Percentiles rank a stretch among this genome's conserved stretches.
Evolutionary conservation across 2,113 vertebrate species (phyloP).

Genomic region (Pandion haliaetus): DNA sequence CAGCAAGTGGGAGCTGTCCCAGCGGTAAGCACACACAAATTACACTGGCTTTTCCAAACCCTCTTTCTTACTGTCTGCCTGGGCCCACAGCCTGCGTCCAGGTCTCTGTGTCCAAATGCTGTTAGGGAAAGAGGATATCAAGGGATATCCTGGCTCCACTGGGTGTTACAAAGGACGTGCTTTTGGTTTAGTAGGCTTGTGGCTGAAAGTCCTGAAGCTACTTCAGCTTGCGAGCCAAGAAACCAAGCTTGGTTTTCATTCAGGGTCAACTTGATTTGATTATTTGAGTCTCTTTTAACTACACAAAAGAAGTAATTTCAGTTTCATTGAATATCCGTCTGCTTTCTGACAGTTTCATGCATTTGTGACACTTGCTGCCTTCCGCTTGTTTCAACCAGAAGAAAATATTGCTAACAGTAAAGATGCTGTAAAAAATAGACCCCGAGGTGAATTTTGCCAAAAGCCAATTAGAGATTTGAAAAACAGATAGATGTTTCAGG

Average conservation of each 20-base stretch:
- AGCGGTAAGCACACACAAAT: background rate
- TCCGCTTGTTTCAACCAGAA: background rate
- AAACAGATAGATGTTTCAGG: background rate
- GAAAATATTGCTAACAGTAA: background rate
- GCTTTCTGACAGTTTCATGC: background rate
- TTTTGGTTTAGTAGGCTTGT: background rate
- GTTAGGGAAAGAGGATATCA: background rate
- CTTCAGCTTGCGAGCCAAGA: background rate
- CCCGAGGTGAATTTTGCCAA: background rate
- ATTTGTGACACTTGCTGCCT: background rate
- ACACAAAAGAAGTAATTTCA: background rate
- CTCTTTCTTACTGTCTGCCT: background rate
- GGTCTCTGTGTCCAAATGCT: background rate
- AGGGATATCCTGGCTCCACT: background rate
- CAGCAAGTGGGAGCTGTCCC: background rate
- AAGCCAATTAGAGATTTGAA: conserved; percentile 3
- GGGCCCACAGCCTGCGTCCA: background rate
- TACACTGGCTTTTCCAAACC: background rate
- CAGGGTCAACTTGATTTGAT: background rate
- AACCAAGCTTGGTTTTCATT: background rate
- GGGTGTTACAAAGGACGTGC: background rate
- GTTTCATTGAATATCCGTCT: background rate
- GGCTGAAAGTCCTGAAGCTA: background rate
- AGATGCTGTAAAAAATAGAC: background rate
- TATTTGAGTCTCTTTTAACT: background rate